phyloP scores from a whole-genome alignment of 1,140 invertebrate species.

The Polyergus mexicanus region DNA sequence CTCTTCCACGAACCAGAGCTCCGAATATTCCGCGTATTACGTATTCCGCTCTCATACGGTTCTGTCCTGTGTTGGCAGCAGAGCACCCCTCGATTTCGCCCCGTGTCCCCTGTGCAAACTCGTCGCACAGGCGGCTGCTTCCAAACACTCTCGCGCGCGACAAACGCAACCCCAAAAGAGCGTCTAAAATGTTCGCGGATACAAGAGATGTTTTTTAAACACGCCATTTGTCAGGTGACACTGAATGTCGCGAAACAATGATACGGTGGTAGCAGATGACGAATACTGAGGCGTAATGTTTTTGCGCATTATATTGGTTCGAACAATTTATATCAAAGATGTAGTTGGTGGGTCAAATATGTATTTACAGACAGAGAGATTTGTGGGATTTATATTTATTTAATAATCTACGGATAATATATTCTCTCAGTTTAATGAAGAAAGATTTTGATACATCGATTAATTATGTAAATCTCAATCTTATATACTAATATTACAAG shows the following conservation, averaged over 20 bases:
- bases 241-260: constrained; percentile 55
- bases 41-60: constrained; percentile 83
- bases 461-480: not conserved
- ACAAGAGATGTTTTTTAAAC: constrained; percentile 64
- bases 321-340: not conserved
- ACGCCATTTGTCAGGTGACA: constrained; percentile 51
- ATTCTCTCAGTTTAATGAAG: too few species aligned
- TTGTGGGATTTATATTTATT: not conserved
- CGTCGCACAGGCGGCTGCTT: constrained; percentile 63
- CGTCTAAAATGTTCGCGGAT: constrained; percentile 58
- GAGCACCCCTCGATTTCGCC: constrained; percentile 75
- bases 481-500: not conserved
- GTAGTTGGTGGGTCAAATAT: not conserved
- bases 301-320: not conserved
- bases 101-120: constrained; percentile 48
- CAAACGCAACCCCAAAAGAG: constrained; percentile 76
- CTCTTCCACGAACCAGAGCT: constrained; percentile 66
- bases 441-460: not conserved
- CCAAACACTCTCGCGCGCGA: constrained; percentile 76
- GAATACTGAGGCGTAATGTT: constrained; percentile 23
- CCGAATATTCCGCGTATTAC: constrained; percentile 79
- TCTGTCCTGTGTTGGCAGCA: constrained; percentile 78
- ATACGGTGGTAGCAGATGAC: constrained; percentile 18
- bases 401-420: not conserved
- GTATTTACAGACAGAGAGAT: not conserved